Conservation (phyloP, 2,888 invertebrate genomes). For the Charanyca ferruginea region DNA sequence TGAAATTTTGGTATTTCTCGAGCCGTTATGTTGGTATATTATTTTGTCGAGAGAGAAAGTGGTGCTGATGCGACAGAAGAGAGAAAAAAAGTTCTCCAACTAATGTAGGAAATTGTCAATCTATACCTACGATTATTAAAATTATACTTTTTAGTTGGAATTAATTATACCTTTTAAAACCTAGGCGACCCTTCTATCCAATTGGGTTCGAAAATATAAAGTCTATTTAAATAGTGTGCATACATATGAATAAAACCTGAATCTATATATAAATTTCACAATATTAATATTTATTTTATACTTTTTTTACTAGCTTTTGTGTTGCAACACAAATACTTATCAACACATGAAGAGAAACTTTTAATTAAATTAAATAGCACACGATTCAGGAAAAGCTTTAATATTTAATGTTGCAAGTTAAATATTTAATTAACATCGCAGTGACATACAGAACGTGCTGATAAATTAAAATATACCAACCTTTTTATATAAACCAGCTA, state of each 20-base stretch:
- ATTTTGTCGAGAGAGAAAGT: not conserved
- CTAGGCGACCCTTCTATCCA: too few species aligned
- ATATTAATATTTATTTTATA: constrained; percentile 11
- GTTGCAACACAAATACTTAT: constrained; percentile 43
- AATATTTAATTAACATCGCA: constrained; percentile 71
- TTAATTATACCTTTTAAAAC: not conserved
- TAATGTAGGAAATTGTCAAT: too few species aligned
- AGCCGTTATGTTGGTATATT: constrained; percentile 1
- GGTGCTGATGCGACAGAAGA: too few species aligned
- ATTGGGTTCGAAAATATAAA: not conserved
- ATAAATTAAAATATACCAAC: constrained; percentile 54
- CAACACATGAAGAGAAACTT: constrained; percentile 64
- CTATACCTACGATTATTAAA: too few species aligned
- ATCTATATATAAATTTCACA: too few species aligned
- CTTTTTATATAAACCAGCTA: constrained; percentile 11
- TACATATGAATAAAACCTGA: too few species aligned
- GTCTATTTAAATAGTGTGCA: not conserved
- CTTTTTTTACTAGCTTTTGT: constrained; percentile 11
- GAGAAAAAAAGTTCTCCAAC: too few species aligned
- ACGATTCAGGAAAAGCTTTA: constrained; percentile 66
- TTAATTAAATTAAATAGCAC: constrained; percentile 71
- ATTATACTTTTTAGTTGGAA: not conserved
- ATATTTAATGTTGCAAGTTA: constrained; percentile 70
- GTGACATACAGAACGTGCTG: constrained; percentile 67
- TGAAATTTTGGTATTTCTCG: constrained; percentile 3